These are phyloP conservation scores for Crossocerus cetratus DNA, from an alignment of 2,888 invertebrate genomes.

Conservation along the genomic window DNA sequence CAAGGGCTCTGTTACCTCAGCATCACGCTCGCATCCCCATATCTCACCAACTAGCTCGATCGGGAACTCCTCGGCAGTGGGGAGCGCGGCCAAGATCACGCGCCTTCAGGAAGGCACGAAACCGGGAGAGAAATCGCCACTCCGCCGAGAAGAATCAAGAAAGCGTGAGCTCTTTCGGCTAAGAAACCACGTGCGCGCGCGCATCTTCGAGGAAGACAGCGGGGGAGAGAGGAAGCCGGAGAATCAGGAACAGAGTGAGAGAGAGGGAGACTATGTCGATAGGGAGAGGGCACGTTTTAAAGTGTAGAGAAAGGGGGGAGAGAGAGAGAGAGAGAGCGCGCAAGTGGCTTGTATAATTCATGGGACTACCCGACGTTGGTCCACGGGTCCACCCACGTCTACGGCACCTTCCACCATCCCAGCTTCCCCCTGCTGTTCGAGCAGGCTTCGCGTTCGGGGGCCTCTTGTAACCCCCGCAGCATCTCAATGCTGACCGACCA, in stretches of 20 bases:
- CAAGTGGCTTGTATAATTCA: constrained; percentile 75
- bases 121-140: not conserved
- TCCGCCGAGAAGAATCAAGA: not conserved
- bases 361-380: constrained; percentile 69
- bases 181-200: not conserved
- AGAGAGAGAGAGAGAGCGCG: constrained; percentile 21
- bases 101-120: not conserved
- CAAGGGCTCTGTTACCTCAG: constrained; percentile 30
- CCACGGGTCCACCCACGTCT: constrained; percentile 58
- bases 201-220: not conserved
- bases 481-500: constrained; percentile 76
- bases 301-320: not conserved
- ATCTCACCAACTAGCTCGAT: constrained; percentile 33
- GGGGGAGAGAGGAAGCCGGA: not conserved
- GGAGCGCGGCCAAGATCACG: no score
- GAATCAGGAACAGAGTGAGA: not conserved
- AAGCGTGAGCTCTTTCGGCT: not conserved
- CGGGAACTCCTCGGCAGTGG: not conserved
- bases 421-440: constrained; percentile 33
- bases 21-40: constrained; percentile 17
- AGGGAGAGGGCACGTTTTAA: not conserved
- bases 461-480: constrained; percentile 64
- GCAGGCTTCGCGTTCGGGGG: constrained; percentile 26
- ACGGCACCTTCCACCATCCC: constrained; percentile 30
- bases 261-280: constrained; percentile 17